Base-by-base conservation (phyloP, 2,888 invertebrate genomes). In the Heteropelma amictum region DNA sequence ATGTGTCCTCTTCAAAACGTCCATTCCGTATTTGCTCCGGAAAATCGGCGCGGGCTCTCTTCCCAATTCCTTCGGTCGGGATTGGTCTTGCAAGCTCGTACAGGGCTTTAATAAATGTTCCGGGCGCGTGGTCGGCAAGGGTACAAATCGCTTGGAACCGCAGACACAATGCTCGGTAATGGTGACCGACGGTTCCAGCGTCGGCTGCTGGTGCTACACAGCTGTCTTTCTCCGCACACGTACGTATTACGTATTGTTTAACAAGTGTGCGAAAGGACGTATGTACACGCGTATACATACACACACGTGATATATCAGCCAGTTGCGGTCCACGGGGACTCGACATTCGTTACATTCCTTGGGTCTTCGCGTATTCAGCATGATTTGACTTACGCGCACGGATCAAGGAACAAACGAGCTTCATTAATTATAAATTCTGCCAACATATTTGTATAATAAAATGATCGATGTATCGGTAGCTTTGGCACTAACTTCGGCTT, bases 131-230 rank as follows among this genome's bases (percentile, higher is more conserved):
- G 82, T 79, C 81, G 80, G 79, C 79, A 80, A 83, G 86, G 83
- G 84, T 85, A 87, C 86, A 86, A 87, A 87, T 87, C 84, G 87
- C 81, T 75, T 76, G 78, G 81, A 83, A 86, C 87, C 86, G 84
- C 87, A 85, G 83, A 86, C 86, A 84, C 86, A 84, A 85, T 86
- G 86, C 86, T 85, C 85, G 82, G 85, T 87, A 86, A 86, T 86
- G 85, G 85, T 82, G 82, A 82, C 80, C 83, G 83, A 85, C 83
- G 82, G 80, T 79, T 77, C 79, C 81, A 80, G 49, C 58, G 49
- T 42, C 56, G 49, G 49, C 61, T 49, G 60, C 54, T 78, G 80
- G 78, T 79, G 67, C 56, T 60, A 28, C 17, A 38, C 76, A 72
- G 6, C 33, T 38, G 54, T 67, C 67, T 67, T 56, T 67, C 67